These are phyloP conservation scores for Drosophila colorata DNA, from an alignment of 2,888 invertebrate species.

Conservation along the genomic window DNA sequence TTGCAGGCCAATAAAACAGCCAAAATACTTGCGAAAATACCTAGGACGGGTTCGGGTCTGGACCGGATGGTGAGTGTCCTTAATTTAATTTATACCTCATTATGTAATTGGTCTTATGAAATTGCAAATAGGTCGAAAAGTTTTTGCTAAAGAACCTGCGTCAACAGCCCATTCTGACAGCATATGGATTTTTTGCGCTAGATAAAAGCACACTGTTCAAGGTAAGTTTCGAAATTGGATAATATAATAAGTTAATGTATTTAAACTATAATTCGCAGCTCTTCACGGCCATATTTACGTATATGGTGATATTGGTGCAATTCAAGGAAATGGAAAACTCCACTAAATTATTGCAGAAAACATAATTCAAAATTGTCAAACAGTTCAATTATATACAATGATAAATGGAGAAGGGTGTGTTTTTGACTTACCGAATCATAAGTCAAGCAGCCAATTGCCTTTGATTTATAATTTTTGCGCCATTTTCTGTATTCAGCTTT, in stretches of 20 bases:
- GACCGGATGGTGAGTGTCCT: slow-evolving; percentile 72
- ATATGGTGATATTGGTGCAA: slow-evolving; percentile 83
- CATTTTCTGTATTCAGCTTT: slow-evolving; percentile 99
- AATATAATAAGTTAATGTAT: not conserved
- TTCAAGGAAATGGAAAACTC: slow-evolving; percentile 83
- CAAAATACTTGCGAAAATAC: slow-evolving; percentile 73
- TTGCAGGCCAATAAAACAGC: slow-evolving; percentile 78
- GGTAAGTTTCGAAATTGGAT: slow-evolving; percentile 45
- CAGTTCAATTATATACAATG: not conserved
- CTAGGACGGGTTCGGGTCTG: slow-evolving; percentile 63
- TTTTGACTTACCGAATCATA: slow-evolving; percentile 89
- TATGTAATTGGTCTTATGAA: not conserved
- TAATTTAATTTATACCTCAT: not conserved
- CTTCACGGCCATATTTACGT: slow-evolving; percentile 81
- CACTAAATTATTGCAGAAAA: slow-evolving; percentile 59
- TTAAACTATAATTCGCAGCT: slow-evolving; percentile 57
- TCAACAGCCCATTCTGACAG: slow-evolving; percentile 80
- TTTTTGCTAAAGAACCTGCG: slow-evolving; percentile 80
- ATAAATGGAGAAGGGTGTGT: not conserved
- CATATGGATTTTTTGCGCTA: slow-evolving; percentile 82
- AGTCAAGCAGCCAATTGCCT: slow-evolving; percentile 90
- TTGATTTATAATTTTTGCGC: slow-evolving; percentile 90
- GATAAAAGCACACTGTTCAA: slow-evolving; percentile 81
- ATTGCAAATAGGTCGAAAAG: slow-evolving; percentile 74
- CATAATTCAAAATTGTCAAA: slow-evolving; percentile 7